Evolutionary conservation across 2,888 invertebrate genomes (phyloP).

Genomic region (Holacanthella duospinosa): DNA sequence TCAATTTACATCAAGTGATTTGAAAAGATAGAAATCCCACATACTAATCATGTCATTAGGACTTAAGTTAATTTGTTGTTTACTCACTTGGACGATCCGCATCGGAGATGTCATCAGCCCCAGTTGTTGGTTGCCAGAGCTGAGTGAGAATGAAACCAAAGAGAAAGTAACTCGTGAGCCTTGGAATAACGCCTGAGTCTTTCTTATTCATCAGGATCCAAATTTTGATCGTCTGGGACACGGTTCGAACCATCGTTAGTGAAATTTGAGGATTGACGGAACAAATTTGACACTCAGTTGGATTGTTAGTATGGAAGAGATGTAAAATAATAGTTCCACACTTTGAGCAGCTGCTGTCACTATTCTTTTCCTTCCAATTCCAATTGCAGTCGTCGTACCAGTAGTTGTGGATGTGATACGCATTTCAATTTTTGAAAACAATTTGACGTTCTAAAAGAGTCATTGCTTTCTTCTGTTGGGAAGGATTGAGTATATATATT

Average conservation of each 20-base stretch:
- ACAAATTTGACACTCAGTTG: background rate
- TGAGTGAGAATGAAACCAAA: background rate
- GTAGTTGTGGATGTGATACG: background rate
- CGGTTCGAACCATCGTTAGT: background rate
- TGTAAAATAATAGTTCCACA: background rate
- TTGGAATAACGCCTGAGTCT: background rate
- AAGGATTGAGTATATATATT: background rate
- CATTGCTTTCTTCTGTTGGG: background rate
- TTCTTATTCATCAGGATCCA: background rate
- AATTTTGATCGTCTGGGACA: background rate
- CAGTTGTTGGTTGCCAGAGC: background rate
- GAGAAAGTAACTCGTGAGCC: background rate
- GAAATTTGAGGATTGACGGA: background rate
- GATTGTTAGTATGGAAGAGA: background rate
- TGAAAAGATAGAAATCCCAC: too few relatives aligned
- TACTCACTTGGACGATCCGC: background rate
- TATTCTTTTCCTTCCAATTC: background rate
- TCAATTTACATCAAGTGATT: too few relatives aligned
- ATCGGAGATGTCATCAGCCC: background rate
- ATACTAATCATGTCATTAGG: too few relatives aligned
- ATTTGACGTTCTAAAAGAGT: background rate
- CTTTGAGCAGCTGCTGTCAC: slow-evolving; percentile 1
- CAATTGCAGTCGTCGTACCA: too few relatives aligned
- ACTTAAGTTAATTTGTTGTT: too few relatives aligned
- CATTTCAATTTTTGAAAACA: background rate